Evolutionary conservation across 2,113 vertebrate species (phyloP), one percentile per base, ranked within the genome.

Genomic region (Sinocyclocheilus anophthalmus): DNA sequence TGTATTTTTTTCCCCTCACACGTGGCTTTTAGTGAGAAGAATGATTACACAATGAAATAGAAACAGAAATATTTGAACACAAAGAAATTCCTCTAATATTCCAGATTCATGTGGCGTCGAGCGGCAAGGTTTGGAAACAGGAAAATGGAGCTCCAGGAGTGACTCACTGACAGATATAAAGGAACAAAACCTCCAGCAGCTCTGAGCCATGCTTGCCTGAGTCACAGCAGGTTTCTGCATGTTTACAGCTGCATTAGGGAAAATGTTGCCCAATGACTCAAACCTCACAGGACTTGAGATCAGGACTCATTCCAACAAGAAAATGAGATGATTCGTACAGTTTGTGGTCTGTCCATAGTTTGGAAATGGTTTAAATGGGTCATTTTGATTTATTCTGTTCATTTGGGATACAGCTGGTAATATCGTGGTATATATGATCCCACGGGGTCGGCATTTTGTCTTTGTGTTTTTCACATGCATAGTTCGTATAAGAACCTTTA

Each of bases 91-190:
- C 11, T 24, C 1, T 80, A 8, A 39, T 42, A 61, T 37, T 33
- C 42, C 42, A 11, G 42, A 45, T 45, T 24, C 13, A 65, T 45
- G 26, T 9, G 16, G 76, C 0, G 22, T 80, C 0, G 4, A 39
- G 77, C 18, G 4, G 55, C 33, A 42, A 7, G 2, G 3, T 80
- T 20, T 80, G 11, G 57, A 45, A 63, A 61, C 20, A 61, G 39
- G 45, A 39, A 57, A 73, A 61, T 24, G 1, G 83, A 75, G 18
- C n/a, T 24, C 18, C 39, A 30, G 26, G 5, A 81, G 20, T 88
- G 39, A 82, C 50, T 79, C 88, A 90, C 84, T 89, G 89, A 92
- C 88, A 91, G 83, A 86, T 88, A 88, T 90, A 92, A 26, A 82
- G 22, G n/a, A 86, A 65, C n/a, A 39, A 77, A 53, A 78, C 81